These are phyloP conservation scores for Brevimyrus niger DNA, from an alignment of 2,113 vertebrate species.

Conservation along the genomic window DNA sequence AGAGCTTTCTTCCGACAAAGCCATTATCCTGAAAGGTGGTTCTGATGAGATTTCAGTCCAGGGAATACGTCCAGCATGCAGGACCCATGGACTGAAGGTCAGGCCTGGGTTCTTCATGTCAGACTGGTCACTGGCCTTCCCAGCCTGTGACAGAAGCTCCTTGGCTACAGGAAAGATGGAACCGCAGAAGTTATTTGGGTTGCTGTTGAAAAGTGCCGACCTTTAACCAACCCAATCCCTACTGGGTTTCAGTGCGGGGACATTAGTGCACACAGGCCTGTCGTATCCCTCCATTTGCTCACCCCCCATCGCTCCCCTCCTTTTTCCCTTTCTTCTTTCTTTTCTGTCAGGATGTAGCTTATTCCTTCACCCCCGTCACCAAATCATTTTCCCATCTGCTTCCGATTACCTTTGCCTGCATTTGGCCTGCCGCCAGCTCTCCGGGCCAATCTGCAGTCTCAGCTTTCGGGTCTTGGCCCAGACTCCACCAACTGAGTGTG, in stretches of 20 bases:
- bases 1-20: neutral
- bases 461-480: conserved; percentile 43
- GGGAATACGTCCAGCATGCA: neutral
- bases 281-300: neutral
- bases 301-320: neutral
- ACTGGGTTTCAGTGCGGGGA: conserved; percentile 29
- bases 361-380: conserved; percentile 54
- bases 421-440: conserved; percentile 62
- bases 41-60: neutral
- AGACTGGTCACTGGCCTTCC: neutral
- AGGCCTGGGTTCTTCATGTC: neutral
- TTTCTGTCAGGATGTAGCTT: conserved; percentile 54
- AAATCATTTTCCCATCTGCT: conserved; percentile 66
- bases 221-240: conserved; percentile 22
- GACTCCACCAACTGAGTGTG: conserved; percentile 39
- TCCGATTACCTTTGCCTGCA: conserved; percentile 68
- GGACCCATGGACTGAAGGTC: neutral
- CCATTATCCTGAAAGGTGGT: neutral
- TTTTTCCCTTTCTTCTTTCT: conserved; percentile 23
- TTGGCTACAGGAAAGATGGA: neutral
- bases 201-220: neutral
- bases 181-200: neutral
- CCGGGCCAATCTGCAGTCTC: conserved; percentile 57
- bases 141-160: neutral
- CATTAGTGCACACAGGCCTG: conserved; percentile 27